Base-by-base conservation (phyloP, 1,140 invertebrate genomes). In the Cotesia vestalis region DNA sequence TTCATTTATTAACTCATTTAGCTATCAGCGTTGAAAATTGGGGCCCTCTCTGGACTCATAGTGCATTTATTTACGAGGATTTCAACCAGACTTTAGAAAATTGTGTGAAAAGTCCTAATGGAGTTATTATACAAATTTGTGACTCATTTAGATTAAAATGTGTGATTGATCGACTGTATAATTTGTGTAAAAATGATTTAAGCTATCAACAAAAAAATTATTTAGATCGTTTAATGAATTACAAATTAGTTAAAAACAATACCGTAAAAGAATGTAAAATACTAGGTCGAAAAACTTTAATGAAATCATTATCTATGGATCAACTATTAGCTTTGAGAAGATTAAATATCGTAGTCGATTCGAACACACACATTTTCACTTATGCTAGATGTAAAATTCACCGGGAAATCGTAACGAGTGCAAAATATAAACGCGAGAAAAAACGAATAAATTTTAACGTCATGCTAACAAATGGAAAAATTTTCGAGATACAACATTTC, bases 1-100 rank as follows among this genome's bases (percentile, higher is more conserved):
- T 74, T 35, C 78, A 81, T 74, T 57, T 77, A 0, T 67, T 79
- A 3, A 62, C 75, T 3, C 77, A 77, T 72, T 66, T 77, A 14
- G 12, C 66, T 0, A 34, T 70, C 9, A 72, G 63, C 46, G 76
- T 77, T 17, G 35, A 38, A 34, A 70, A 77, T 69, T 77, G 76
- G 75, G 76, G 76, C 3, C 76, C 76, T 2, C 61, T 77, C 11
- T 77, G 73, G 72, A 36, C 53, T 34, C 64, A 75, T 27, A 75
- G 73, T 14, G 75, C 73, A 2, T 77, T 76, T 66, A 35, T 40
- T 38, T 76, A 60, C 69, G 75, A 78, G 55, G 51, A 76, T 61
- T 66, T 38, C 20, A 52, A 77, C 59, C 68, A 67, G 38, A 35
- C 14, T n/a, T 35, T 76, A 6, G 36, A 60, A 64, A 72, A 69